Percentiles rank a stretch among this genome's conserved stretches.
Conservation (phyloP, 30 jellyfish, hydroid and myxozoan species). For the Cassiopea xamachana region DNA sequence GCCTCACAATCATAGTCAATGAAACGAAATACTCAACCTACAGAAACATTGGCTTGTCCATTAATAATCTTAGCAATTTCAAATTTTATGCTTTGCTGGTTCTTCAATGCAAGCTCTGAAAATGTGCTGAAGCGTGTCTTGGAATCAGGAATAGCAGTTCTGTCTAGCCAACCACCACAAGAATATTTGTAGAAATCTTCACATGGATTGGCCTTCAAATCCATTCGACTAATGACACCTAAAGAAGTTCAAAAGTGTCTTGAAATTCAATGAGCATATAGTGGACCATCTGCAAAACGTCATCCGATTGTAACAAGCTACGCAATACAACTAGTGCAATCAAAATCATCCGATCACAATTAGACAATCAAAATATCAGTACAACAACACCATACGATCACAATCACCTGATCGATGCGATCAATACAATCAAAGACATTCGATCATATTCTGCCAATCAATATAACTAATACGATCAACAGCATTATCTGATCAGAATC, state of each 20-base stretch:
- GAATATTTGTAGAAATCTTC: conserved; percentile 92
- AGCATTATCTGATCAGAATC: too few relatives aligned
- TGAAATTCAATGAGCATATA: neutral
- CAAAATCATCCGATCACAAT: neutral
- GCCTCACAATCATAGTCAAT: neutral
- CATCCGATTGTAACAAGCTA: too few relatives aligned
- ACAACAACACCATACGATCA: neutral
- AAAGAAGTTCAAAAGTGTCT: neutral
- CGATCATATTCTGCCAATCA: too few relatives aligned
- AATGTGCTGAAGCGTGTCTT: conserved; percentile 78
- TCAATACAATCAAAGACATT: too few relatives aligned
- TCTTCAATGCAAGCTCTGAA: conserved; percentile 67
- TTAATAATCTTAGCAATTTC: conserved; percentile 57
- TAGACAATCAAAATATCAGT: neutral
- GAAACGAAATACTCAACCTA: conserved; percentile 23
- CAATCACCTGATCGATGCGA: neutral
- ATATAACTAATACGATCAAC: too few relatives aligned
- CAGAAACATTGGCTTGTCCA: conserved; percentile 76
- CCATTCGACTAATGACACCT: conserved; percentile 91
- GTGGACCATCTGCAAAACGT: neutral
- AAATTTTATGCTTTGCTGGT: conserved; percentile 62
- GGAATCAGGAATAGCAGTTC: conserved; percentile 94
- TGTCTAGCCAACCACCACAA: conserved; percentile 97
- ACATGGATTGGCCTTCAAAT: conserved; percentile 83
- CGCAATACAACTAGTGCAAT: neutral